Percentiles rank a stretch among this genome's conserved stretches.
Conservation (phyloP, 1,140 invertebrate species). For the Lepidotrigona ventralis region DNA sequence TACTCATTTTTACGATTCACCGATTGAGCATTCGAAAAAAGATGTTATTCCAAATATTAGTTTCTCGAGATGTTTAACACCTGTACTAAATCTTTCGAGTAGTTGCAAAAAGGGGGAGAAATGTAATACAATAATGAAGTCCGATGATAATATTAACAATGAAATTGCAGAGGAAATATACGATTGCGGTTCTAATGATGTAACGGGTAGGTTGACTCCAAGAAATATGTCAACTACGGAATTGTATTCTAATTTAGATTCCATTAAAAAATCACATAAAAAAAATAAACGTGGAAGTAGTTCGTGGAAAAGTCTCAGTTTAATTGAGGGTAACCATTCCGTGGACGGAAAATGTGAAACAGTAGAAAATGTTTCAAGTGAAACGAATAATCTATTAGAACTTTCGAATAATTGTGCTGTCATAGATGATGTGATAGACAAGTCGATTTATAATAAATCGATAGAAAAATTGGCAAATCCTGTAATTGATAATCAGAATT, state of each 20-base stretch:
- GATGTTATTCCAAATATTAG: constrained; percentile 27
- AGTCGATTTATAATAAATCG: background rate
- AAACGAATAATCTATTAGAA: background rate
- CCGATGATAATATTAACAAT: background rate
- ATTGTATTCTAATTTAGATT: constrained; percentile 66
- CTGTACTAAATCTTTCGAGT: constrained; percentile 35
- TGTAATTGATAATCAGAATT: background rate
- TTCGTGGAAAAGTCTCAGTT: background rate
- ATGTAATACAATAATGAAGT: background rate
- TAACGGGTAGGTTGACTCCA: constrained; percentile 62
- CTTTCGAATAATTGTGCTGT: background rate
- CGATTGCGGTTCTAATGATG: background rate
- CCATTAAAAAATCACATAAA: constrained; percentile 75
- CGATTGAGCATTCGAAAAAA: constrained; percentile 23
- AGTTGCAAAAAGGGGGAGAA: background rate
- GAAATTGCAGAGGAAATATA: background rate
- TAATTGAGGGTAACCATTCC: background rate
- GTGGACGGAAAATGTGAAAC: background rate
- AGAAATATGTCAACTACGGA: constrained; percentile 62
- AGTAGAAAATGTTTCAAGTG: too few relatives aligned
- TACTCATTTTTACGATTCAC: constrained; percentile 12
- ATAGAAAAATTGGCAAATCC: constrained; percentile 60
- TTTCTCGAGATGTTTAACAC: constrained; percentile 52
- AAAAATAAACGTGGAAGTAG: constrained; percentile 68
- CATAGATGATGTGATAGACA: background rate